Evolutionary conservation across 2,113 vertebrate genomes (phyloP).

Genomic region (Helogale parvula): DNA sequence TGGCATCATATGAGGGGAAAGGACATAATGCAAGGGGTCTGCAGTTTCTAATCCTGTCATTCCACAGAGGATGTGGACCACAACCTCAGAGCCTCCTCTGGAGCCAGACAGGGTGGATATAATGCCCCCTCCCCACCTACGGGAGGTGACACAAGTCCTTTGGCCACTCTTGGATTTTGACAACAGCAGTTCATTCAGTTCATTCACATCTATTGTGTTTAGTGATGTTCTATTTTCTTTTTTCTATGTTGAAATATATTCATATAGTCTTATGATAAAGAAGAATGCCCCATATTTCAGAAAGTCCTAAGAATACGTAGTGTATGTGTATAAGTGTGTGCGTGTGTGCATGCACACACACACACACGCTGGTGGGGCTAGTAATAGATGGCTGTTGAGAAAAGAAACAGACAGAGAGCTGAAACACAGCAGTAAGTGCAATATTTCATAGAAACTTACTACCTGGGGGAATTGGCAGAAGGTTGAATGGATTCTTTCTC

Average conservation of each 20-base stretch:
- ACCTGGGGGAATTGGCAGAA: not conserved
- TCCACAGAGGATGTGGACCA: not conserved
- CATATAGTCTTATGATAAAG: not conserved
- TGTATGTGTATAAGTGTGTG: not conserved
- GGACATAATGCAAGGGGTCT: not conserved
- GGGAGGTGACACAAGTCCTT: not conserved
- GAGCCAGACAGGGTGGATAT: not conserved
- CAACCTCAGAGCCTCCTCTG: not conserved
- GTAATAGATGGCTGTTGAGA: not conserved
- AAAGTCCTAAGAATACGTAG: not conserved
- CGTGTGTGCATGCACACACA: rapidly evolving
- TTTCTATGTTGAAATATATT: not conserved
- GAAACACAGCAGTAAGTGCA: not conserved
- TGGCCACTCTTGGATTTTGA: not conserved
- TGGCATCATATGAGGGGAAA: not conserved
- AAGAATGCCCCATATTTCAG: not conserved
- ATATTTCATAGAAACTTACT: not conserved
- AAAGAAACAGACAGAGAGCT: not conserved
- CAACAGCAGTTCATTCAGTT: not conserved
- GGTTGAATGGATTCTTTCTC: not conserved
- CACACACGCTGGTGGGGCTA: not conserved
- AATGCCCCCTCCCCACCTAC: not conserved
- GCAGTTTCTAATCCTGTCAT: not conserved
- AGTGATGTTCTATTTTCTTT: not conserved
- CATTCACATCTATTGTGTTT: not conserved